Percentiles rank a stretch among this genome's conserved stretches.
phyloP scores from a whole-genome alignment of 2,113 vertebrate genomes.

The Scalopus aquaticus region DNA sequence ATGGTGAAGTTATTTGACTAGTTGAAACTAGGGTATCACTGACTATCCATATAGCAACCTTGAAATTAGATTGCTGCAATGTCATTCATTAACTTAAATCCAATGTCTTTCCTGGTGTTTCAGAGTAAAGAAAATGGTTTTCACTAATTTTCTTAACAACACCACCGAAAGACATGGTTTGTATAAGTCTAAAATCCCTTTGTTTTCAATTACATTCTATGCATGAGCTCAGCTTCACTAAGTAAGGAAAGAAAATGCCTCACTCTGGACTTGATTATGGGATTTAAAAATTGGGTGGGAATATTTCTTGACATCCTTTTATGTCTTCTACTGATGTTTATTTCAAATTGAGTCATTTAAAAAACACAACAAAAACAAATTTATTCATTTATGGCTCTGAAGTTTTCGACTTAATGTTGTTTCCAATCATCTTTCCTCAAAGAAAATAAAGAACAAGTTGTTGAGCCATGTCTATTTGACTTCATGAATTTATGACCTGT shows the following conservation, averaged over 20 bases:
- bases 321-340: conserved; percentile 75
- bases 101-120: conserved; percentile 82
- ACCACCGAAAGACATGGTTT: conserved; percentile 81
- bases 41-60: conserved; percentile 77
- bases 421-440: conserved; percentile 70
- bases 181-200: conserved; percentile 76
- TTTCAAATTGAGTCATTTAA: conserved; percentile 76
- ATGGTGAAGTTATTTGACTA: conserved; percentile 78
- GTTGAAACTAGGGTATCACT: conserved; percentile 71
- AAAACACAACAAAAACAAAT: background rate
- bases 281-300: conserved; percentile 63
- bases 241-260: conserved; percentile 74
- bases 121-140: conserved; percentile 82
- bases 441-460: conserved; percentile 76
- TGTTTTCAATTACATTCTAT: conserved; percentile 81
- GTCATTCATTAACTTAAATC: conserved; percentile 82
- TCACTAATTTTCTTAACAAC: conserved; percentile 84
- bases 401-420: conserved; percentile 66
- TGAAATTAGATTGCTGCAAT: conserved; percentile 84
- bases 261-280: conserved; percentile 68
- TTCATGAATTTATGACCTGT: conserved; percentile 67
- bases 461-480: conserved; percentile 45
- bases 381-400: conserved; percentile 74
- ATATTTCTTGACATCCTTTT: conserved; percentile 76
- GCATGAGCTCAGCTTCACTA: conserved; percentile 68